phyloP scores from a whole-genome alignment of 2,888 invertebrate genomes.

The Hartigia nigra region DNA sequence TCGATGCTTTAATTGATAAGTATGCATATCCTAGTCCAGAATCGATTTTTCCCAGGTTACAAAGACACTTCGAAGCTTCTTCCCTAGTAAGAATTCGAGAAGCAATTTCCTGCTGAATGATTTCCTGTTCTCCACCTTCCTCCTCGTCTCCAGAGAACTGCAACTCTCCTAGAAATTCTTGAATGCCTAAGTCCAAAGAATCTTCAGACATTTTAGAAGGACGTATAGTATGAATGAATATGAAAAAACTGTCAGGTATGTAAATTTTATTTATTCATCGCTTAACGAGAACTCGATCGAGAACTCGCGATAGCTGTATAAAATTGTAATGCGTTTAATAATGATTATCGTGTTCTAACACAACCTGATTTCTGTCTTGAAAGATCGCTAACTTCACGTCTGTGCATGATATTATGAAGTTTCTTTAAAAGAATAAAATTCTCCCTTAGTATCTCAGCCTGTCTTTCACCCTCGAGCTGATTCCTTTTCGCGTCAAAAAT shows the following conservation, averaged over 20 bases:
- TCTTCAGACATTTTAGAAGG: neutral
- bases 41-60: constrained; percentile 67
- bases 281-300: neutral
- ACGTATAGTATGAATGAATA: neutral
- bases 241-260: neutral
- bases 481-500: constrained; percentile 52
- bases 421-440: constrained; percentile 59
- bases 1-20: constrained; percentile 68
- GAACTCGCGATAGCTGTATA: neutral
- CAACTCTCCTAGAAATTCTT: neutral
- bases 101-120: neutral
- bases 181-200: neutral
- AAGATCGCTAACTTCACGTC: constrained; percentile 38
- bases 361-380: constrained; percentile 49
- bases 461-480: constrained; percentile 57
- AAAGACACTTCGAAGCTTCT: constrained; percentile 64
- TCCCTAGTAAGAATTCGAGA: constrained; percentile 50
- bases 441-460: constrained; percentile 52
- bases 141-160: neutral
- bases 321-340: neutral
- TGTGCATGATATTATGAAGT: constrained; percentile 55
- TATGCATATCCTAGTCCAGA: constrained; percentile 71
- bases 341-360: constrained; percentile 41
- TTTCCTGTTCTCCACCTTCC: neutral
- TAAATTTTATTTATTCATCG: neutral